phyloP scores from a whole-genome alignment of 30 jellyfish, hydroid and myxozoan species.

The Pseudorhiza aurosa region DNA sequence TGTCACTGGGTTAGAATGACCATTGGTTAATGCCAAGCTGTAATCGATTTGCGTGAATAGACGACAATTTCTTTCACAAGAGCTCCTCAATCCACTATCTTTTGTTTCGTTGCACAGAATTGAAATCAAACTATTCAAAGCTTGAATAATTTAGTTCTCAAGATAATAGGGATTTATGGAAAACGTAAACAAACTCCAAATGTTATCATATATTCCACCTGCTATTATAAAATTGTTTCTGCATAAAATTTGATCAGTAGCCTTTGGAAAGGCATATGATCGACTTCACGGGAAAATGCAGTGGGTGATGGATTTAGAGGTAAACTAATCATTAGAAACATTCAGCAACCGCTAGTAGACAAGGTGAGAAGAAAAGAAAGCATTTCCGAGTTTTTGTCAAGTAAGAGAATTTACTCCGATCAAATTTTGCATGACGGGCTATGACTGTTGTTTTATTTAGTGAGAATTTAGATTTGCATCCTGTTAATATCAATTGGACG shows the following conservation, averaged over 20 bases:
- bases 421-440: too few relatives aligned
- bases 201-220: conserved; percentile 15
- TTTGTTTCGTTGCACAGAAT: conserved; percentile 17
- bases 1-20: background rate
- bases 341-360: background rate
- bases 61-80: background rate
- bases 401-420: too few relatives aligned
- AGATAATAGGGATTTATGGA: background rate
- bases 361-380: background rate
- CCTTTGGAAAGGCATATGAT: background rate
- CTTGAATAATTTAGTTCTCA: conserved; percentile 14
- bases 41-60: background rate
- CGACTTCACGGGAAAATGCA: too few relatives aligned
- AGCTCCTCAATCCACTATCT: background rate
- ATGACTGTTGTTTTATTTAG: too few relatives aligned
- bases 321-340: background rate
- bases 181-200: background rate
- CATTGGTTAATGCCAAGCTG: conserved; percentile 22
- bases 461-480: too few relatives aligned
- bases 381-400: too few relatives aligned
- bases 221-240: background rate
- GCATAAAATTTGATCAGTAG: background rate
- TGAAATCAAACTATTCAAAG: conserved; percentile 24
- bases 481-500: too few relatives aligned
- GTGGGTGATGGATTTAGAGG: too few relatives aligned